Conservation (phyloP, 2,888 invertebrate species). For the Baronia brevicornis region DNA sequence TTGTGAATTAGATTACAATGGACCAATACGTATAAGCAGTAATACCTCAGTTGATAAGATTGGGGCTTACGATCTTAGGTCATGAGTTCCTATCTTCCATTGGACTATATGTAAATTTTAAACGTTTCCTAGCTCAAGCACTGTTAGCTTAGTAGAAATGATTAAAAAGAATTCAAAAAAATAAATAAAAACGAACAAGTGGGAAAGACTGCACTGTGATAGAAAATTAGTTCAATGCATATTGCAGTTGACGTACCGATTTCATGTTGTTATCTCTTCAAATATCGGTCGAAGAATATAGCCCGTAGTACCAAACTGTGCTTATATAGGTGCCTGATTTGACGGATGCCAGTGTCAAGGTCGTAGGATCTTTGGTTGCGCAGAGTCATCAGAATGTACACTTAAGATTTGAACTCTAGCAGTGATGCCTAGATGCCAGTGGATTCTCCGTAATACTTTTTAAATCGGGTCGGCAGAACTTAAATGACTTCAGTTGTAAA, state of each 20-base stretch:
- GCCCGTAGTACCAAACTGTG: slow-evolving; percentile 27
- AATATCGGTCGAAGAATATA: slow-evolving; percentile 49
- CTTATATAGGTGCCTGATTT: slow-evolving; percentile 50
- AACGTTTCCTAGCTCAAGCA: too few relatives aligned
- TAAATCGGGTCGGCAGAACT: too few relatives aligned
- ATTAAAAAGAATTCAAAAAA: background rate
- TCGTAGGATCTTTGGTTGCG: slow-evolving; percentile 31
- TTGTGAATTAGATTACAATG: too few relatives aligned
- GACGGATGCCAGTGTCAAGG: slow-evolving; percentile 50
- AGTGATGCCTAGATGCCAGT: too few relatives aligned
- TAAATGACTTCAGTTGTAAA: too few relatives aligned
- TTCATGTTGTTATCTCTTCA: slow-evolving; percentile 55
- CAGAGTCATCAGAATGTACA: slow-evolving; percentile 5
- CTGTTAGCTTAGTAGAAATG: background rate
- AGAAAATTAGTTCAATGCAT: slow-evolving; percentile 2
- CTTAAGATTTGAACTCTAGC: too few relatives aligned
- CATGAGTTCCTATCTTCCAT: too few relatives aligned
- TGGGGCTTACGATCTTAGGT: too few relatives aligned
- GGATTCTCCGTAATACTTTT: too few relatives aligned
- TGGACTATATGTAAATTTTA: too few relatives aligned
- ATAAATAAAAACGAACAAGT: slow-evolving; percentile 10
- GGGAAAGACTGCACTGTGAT: background rate
- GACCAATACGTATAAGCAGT: too few relatives aligned
- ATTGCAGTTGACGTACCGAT: slow-evolving; percentile 47
- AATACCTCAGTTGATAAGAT: too few relatives aligned